A percentile compares a stretch with the other conserved stretches of the same genome.
phyloP scores from a whole-genome alignment of 2,113 vertebrate genomes.

The Eulacestoma nigropectus region DNA sequence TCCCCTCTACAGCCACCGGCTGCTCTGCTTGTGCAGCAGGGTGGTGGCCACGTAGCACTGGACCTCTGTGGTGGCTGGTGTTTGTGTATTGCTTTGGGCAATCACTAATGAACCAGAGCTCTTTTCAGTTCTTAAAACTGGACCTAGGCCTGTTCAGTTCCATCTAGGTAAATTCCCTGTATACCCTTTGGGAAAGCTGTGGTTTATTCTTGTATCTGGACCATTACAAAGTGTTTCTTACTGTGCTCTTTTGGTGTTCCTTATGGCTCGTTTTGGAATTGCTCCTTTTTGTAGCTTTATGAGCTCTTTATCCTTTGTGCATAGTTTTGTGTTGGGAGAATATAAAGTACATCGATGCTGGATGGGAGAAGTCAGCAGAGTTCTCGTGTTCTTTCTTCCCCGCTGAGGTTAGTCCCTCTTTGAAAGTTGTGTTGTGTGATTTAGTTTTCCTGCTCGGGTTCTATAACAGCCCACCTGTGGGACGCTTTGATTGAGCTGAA shows the following conservation, averaged over 20 bases:
- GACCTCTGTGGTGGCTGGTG: neutral
- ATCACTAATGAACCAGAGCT: neutral
- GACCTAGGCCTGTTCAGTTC: neutral
- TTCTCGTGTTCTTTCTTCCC: neutral
- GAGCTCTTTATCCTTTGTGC: neutral
- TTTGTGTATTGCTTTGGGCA: neutral
- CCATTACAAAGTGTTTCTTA: neutral
- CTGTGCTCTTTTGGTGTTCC: rapidly evolving
- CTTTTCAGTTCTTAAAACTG: neutral
- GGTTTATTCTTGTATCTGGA: neutral
- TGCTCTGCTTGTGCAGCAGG: neutral
- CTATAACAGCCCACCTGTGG: neutral
- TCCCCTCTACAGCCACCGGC: neutral
- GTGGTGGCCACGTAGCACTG: neutral
- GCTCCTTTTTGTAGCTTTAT: neutral
- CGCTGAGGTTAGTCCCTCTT: neutral
- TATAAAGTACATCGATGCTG: neutral
- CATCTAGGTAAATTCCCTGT: neutral
- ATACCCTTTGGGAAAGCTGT: neutral
- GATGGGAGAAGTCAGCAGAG: neutral
- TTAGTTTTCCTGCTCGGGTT: neutral
- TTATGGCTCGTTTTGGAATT: neutral
- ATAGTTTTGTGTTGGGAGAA: neutral
- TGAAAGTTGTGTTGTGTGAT: neutral
- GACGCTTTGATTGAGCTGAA: conserved; percentile 2